Percentiles rank a stretch among this genome's conserved stretches.
Evolutionary conservation across 2,888 invertebrate species (phyloP).

Genomic region (Amphipoea oculea): DNA sequence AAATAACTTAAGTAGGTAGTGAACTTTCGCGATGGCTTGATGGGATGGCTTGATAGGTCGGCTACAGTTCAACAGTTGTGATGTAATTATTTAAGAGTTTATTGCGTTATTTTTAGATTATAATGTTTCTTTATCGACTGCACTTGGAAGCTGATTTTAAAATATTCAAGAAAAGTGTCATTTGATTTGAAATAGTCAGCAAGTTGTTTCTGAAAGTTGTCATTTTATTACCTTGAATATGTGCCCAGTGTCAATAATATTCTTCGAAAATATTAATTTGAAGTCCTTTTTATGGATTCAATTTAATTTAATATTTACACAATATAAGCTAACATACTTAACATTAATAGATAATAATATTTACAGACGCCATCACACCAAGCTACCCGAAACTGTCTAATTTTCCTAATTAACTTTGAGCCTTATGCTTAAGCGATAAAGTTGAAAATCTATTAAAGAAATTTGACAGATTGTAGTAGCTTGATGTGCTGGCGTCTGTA

Average conservation of each 20-base stretch:
- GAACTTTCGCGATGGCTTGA: constrained; percentile 29
- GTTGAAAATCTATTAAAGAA: no score
- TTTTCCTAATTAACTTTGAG: no score
- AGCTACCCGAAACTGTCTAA: no score
- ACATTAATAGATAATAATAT: no score
- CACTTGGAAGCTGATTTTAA: not conserved
- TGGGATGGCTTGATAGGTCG: not conserved
- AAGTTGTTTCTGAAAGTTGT: not conserved
- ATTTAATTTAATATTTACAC: no score
- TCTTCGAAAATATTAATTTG: not conserved
- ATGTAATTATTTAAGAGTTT: not conserved
- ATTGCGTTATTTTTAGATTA: not conserved
- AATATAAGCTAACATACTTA: no score
- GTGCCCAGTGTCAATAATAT: not conserved
- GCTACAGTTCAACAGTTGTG: constrained; percentile 8
- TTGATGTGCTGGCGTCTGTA: no score
- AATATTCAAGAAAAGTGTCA: not conserved
- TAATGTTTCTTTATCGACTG: not conserved
- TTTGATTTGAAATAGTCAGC: not conserved
- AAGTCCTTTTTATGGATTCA: no score
- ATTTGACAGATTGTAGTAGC: no score
- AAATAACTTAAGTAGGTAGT: constrained; percentile 32
- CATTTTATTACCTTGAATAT: not conserved
- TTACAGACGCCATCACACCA: no score
- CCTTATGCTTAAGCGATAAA: no score